Evolutionary conservation across 2,797 vertebrate species (phyloP), one percentile per base, ranked within the genome.

Genomic region (Bufotes viridis): DNA sequence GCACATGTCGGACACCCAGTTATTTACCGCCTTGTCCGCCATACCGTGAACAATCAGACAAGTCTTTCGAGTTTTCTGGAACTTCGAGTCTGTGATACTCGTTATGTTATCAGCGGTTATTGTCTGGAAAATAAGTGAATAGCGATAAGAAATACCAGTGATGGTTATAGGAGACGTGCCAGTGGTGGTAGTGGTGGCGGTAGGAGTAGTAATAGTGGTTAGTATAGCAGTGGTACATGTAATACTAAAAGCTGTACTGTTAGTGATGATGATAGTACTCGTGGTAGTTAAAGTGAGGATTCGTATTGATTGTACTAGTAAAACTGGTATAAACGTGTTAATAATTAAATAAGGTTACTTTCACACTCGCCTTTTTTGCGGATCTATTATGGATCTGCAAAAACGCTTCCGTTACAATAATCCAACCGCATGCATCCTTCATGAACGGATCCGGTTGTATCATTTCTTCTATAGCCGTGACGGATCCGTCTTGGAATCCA

Each of bases 1-100:
- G 87, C 94, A 96, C 93, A 94, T 94, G 0, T 92, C 90, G 75
- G 93, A 87, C 24, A 94, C 92, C 95, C 94, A 96, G 87, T 93
- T 92, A 88, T 95, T 93, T 34, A 95, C 94, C 15, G 80, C 79
- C 51, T 7, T 76, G 22, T 87, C 69, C 81, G 95, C 58, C 91
- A 93, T 94, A 7, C 94, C 95, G 72, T 94, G 95, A 86, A 93
- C 92, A 81, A 96, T 89, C 83, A 96, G 93, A 6, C 90, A 90
- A 0, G 93, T 95, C 49, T 86, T 94, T 58, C 89, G 93, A 6
- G 1, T 42, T 3, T 90, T 86, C 0, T 78, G 58, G 91, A 95
- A 96, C 79, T 92, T 94, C 8, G 95, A 95, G 22, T 14, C 81
- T 0, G 90, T 57, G 42, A 94, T 90, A 26, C 92, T 89, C 57